phyloP scores from a whole-genome alignment of 2,797 vertebrate genomes.

The Phalloptychus januarius region DNA sequence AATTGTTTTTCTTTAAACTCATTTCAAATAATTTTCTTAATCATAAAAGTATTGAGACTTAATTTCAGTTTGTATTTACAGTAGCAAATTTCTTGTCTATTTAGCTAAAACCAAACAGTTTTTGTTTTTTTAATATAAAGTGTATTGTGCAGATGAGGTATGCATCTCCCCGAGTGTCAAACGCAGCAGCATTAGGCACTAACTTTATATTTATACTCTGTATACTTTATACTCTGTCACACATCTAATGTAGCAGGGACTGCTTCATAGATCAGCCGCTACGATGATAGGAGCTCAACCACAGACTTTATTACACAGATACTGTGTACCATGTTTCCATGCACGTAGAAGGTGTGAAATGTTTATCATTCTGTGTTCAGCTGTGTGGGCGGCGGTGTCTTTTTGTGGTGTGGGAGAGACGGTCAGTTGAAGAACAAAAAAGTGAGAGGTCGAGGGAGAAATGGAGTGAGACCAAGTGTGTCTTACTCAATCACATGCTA shows the following conservation, averaged over 20 bases:
- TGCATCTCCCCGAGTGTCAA: slow-evolving; percentile 50
- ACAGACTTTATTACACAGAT: slow-evolving; percentile 38
- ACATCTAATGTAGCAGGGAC: slow-evolving; percentile 19
- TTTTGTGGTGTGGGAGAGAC: neutral
- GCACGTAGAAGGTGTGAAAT: slow-evolving; percentile 36
- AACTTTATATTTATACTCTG: slow-evolving; percentile 64
- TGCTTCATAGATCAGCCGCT: slow-evolving; percentile 37
- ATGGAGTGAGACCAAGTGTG: slow-evolving; percentile 25
- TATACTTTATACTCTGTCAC: slow-evolving; percentile 12
- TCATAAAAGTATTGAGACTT: neutral
- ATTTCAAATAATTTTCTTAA: neutral
- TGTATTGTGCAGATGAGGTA: slow-evolving; percentile 11
- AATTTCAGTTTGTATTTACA: neutral
- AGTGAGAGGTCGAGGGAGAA: slow-evolving; percentile 9
- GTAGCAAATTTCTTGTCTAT: neutral
- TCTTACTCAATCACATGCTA: slow-evolving; percentile 47
- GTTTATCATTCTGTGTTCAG: slow-evolving; percentile 17
- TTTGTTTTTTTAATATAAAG: slow-evolving; percentile 12
- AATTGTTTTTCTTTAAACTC: neutral
- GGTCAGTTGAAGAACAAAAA: slow-evolving; percentile 12
- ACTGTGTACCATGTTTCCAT: slow-evolving; percentile 25
- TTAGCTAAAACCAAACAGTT: neutral
- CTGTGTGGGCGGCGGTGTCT: slow-evolving; percentile 16
- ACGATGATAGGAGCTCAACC: slow-evolving; percentile 45
- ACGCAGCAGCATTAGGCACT: slow-evolving; percentile 44